phyloP scores from a whole-genome alignment of 2,797 vertebrate genomes.

The Taeniopygia guttata region DNA sequence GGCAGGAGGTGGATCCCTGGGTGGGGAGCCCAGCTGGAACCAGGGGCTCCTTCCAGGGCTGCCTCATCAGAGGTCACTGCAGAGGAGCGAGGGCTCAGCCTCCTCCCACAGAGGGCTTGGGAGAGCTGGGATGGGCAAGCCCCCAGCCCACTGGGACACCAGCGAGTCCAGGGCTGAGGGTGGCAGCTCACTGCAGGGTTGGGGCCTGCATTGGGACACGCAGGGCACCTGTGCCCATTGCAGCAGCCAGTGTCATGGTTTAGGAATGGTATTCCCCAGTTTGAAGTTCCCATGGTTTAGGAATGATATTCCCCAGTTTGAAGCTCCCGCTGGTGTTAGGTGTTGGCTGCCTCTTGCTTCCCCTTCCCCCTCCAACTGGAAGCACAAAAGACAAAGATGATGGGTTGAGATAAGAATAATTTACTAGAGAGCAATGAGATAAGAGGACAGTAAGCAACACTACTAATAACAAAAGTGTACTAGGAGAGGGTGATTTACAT shows the following conservation, averaged over 20 bases:
- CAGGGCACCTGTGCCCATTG: not conserved
- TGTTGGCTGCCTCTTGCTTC: not conserved
- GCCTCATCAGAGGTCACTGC: not conserved
- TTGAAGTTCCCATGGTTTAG: not conserved
- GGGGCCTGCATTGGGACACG: not conserved
- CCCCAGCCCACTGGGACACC: accelerated
- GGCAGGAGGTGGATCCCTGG: not conserved
- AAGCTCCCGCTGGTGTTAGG: not conserved
- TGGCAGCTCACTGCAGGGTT: accelerated
- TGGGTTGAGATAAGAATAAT: not conserved
- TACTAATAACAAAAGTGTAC: not conserved
- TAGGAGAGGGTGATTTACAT: not conserved
- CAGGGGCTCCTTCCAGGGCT: not conserved
- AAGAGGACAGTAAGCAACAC: not conserved
- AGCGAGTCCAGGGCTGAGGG: accelerated
- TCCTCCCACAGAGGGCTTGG: not conserved
- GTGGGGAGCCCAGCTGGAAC: not conserved
- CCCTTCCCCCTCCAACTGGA: not conserved
- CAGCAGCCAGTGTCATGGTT: not conserved
- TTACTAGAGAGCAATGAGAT: not conserved
- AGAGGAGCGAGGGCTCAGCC: not conserved
- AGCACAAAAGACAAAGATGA: not conserved
- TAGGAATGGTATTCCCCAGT: not conserved
- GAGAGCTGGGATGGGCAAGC: not conserved
- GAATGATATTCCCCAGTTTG: not conserved